Conservation (phyloP, 2,888 invertebrate species). For the Polyploca ridens region DNA sequence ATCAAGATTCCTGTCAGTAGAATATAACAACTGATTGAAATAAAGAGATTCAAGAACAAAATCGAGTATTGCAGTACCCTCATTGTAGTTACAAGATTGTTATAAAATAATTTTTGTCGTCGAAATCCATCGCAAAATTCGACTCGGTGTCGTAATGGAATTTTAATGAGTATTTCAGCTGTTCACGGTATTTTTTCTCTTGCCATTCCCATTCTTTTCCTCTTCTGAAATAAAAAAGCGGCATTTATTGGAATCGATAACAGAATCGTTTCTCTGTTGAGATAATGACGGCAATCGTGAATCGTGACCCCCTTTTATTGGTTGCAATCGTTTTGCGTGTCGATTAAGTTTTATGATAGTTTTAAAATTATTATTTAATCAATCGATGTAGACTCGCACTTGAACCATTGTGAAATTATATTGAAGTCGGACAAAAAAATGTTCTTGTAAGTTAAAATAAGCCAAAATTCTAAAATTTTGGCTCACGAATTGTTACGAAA, state of each 20-base stretch:
- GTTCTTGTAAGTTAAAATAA: too few species aligned
- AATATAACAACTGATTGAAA: not conserved
- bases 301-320: conserved; percentile 42
- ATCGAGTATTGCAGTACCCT: conserved; percentile 1
- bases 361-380: too few species aligned
- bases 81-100: conserved; percentile 8
- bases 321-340: too few species aligned
- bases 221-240: conserved; percentile 59
- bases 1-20: too few species aligned
- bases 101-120: conserved; percentile 41
- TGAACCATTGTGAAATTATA: too few species aligned
- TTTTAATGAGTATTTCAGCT: conserved; percentile 76
- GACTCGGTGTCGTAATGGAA: conserved; percentile 66
- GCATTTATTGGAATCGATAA: conserved; percentile 69
- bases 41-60: conserved; percentile 8
- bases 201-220: conserved; percentile 19
- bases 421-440: too few species aligned
- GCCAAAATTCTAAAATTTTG: too few species aligned
- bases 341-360: too few species aligned
- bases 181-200: conserved; percentile 60
- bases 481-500: too few species aligned
- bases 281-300: conserved; percentile 54
- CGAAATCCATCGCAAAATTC: conserved; percentile 61
- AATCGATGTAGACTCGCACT: too few species aligned
- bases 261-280: conserved; percentile 45